Evolutionary conservation across 2,888 invertebrate genomes (phyloP), one percentile per base, ranked within the genome.

Genomic region (Icerya purchasi): DNA sequence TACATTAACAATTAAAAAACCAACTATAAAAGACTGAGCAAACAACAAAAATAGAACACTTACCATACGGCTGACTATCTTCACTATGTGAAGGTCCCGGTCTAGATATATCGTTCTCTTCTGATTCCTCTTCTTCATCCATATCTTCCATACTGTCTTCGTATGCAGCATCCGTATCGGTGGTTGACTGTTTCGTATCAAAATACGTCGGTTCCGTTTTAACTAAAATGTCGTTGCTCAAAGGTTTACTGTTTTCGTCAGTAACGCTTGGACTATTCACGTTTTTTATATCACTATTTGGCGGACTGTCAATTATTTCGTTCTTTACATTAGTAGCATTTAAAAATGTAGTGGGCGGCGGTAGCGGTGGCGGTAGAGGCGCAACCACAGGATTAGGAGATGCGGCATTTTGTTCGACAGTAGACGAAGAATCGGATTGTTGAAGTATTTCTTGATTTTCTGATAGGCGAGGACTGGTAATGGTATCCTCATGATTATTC

Each of bases 141-240:
- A 87, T 79, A 73, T 88, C 86, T 74, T 88, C 88, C 67, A 86
- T 84, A 68, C 81, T 82, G 68, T 83, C 83, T 67, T 82, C 82
- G 68, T 79, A 78, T 68, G 72, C 71, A 64, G 63, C 63, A 54
- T 63, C 64, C 50, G 63, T 60, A 36, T 61, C 56, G 58, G 57
- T 58, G 25, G 64, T 63, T 54, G 61, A 60, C 22, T 63, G 63
- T 10, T 60, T 56, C 21, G 76, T 75, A 67, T 81, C 82, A 63
- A 81, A 82, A 66, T 80, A 36, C 5, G 14, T 76, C 71, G 80
- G 82, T 75, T 83, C 82, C 72, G 80, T 77, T 77, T 82, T 82
- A 20, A 36, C 36, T 36, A 14, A 8, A 8, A 36, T 14, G 14
- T 36, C 36, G 14, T 36, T 36, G 36, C 36, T 36, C 36, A 36